phyloP scores from a whole-genome alignment of 2,888 invertebrate genomes.

The Drosophila seclusa region DNA sequence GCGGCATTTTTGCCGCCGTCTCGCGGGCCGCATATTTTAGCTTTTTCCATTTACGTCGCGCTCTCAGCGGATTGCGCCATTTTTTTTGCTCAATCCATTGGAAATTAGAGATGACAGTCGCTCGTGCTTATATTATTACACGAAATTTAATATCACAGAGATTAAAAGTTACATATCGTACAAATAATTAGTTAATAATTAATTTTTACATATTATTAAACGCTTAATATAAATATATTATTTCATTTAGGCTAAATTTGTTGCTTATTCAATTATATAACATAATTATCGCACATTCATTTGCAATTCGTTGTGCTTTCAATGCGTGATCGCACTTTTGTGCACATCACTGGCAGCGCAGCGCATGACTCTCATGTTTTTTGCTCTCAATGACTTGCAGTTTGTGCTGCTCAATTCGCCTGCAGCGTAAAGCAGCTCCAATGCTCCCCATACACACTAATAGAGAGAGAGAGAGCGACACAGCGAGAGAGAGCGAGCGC shows the following conservation, averaged over 20 bases:
- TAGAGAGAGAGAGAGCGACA: not conserved
- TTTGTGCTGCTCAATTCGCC: slow-evolving; percentile 72
- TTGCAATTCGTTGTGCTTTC: not conserved
- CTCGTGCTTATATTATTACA: slow-evolving; percentile 3
- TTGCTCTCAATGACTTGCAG: slow-evolving; percentile 79
- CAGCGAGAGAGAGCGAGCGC: slow-evolving; percentile 8
- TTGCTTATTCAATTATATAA: not conserved
- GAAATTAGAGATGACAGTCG: slow-evolving; percentile 38
- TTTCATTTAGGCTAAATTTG: not conserved
- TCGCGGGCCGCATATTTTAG: slow-evolving; percentile 71
- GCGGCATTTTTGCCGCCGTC: slow-evolving; percentile 75
- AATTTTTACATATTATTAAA: not conserved
- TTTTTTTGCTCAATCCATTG: slow-evolving; percentile 51
- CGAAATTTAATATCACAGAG: not conserved
- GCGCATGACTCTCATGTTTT: slow-evolving; percentile 64
- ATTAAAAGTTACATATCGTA: not conserved
- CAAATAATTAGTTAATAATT: not conserved
- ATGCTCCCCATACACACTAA: slow-evolving; percentile 55
- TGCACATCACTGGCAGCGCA: slow-evolving; percentile 38
- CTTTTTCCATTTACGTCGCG: slow-evolving; percentile 65
- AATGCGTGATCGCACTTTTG: slow-evolving; percentile 2
- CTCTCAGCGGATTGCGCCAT: slow-evolving; percentile 75
- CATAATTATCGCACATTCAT: not conserved
- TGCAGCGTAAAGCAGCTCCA: slow-evolving; percentile 72
- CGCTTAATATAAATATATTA: not conserved